Percentiles rank a stretch among this genome's conserved stretches.
phyloP scores from a whole-genome alignment of 2,797 vertebrate genomes.

The Rhabdomys pumilio region DNA sequence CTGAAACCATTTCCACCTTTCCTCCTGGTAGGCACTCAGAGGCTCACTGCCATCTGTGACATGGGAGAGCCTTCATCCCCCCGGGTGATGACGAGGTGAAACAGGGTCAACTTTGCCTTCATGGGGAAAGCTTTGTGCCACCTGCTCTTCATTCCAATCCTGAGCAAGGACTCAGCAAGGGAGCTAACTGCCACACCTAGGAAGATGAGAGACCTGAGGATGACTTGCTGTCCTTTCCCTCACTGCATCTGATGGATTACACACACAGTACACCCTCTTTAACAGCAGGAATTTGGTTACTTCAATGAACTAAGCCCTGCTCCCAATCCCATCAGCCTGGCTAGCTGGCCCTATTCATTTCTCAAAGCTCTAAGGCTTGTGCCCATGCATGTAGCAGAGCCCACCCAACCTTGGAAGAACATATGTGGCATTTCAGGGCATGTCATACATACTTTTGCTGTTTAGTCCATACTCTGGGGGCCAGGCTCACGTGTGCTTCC shows the following conservation, averaged over 20 bases:
- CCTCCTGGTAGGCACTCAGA: neutral
- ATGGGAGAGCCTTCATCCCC: slow-evolving; percentile 37
- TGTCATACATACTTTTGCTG: neutral
- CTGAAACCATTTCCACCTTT: slow-evolving; percentile 29
- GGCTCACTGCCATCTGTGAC: slow-evolving; percentile 13
- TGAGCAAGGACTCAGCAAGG: neutral
- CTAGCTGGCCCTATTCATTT: slow-evolving; percentile 30
- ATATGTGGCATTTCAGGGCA: neutral
- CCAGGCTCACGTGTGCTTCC: slow-evolving; percentile 4
- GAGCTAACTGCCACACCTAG: neutral
- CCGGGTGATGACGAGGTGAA: neutral
- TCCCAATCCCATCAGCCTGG: neutral
- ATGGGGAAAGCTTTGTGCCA: neutral
- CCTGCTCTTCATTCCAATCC: slow-evolving; percentile 18
- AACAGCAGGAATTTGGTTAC: neutral
- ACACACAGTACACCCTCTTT: neutral
- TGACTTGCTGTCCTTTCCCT: neutral
- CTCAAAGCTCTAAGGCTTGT: neutral
- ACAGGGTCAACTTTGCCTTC: slow-evolving; percentile 51
- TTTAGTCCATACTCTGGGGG: slow-evolving; percentile 30
- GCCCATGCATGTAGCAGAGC: neutral
- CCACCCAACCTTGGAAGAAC: neutral
- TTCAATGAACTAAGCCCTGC: neutral
- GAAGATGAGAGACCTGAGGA: neutral
- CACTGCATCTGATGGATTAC: neutral